These are phyloP conservation scores for Montifringilla adamsi DNA, from an alignment of 2,113 vertebrate species.

Conservation along the genomic window DNA sequence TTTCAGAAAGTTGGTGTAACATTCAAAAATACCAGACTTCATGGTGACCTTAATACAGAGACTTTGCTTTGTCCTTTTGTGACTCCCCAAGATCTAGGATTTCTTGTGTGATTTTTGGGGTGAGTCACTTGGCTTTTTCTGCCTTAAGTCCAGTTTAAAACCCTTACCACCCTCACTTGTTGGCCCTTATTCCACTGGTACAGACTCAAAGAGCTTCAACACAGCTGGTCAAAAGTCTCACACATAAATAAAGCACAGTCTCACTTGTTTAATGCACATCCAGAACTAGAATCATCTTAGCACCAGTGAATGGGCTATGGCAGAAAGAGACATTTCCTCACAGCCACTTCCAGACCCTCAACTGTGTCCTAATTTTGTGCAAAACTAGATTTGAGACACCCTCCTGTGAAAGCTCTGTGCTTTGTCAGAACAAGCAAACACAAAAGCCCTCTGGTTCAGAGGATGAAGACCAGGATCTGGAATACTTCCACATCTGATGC, in stretches of 20 bases:
- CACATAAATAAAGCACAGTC: background rate
- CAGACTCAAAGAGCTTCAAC: background rate
- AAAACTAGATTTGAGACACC: background rate
- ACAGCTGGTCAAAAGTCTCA: fast-evolving
- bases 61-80: background rate
- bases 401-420: background rate
- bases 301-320: fast-evolving
- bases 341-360: background rate
- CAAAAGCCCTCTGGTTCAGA: background rate
- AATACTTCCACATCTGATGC: background rate
- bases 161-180: background rate
- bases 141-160: background rate
- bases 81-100: fast-evolving
- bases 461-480: background rate
- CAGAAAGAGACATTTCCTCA: background rate
- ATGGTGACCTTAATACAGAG: background rate
- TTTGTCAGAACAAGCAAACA: background rate
- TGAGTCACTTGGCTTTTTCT: background rate
- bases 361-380: background rate
- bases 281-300: background rate
- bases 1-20: background rate
- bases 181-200: background rate
- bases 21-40: background rate
- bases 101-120: background rate
- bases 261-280: background rate